Percentiles rank a stretch among this genome's conserved stretches.
These are phyloP conservation scores for Rhadina sibilatrix DNA, from an alignment of 2,113 vertebrate species.

Conservation along the genomic window DNA sequence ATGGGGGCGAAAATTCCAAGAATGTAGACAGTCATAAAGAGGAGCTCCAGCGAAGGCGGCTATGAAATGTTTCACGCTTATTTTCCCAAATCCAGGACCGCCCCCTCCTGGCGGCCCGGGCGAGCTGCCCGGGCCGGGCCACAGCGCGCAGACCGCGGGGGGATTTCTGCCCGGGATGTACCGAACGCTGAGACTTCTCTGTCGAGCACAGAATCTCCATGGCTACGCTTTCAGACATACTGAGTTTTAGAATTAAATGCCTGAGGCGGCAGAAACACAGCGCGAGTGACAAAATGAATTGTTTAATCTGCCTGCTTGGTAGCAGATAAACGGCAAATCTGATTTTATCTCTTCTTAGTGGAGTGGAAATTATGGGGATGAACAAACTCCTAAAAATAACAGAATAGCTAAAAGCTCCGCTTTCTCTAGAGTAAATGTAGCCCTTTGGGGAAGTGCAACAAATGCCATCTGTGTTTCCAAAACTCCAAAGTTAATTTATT, in stretches of 20 bases:
- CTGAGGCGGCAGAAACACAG: background rate
- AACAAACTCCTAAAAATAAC: slow-evolving; percentile 25
- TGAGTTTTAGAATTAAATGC: background rate
- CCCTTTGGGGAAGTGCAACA: slow-evolving; percentile 32
- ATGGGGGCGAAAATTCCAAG: background rate
- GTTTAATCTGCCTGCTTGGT: background rate
- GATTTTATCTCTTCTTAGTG: background rate
- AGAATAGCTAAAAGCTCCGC: background rate
- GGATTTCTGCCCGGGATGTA: background rate
- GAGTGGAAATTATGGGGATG: background rate
- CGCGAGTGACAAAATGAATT: background rate
- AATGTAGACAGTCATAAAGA: accelerated
- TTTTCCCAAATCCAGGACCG: background rate
- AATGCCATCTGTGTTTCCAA: slow-evolving; percentile 60
- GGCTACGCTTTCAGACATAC: background rate
- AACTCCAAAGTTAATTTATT: slow-evolving; percentile 28
- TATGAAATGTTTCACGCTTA: accelerated
- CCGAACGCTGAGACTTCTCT: too few relatives aligned
- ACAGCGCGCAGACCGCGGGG: background rate
- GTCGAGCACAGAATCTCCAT: accelerated
- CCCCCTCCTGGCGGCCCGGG: background rate
- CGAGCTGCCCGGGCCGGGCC: background rate
- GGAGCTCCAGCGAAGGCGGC: background rate
- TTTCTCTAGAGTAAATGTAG: background rate
- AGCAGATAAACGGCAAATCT: slow-evolving; percentile 10